A percentile compares a stretch with the other conserved stretches of the same genome.
Evolutionary conservation across 2,113 vertebrate genomes (phyloP).

Genomic region (Astur gentilis): DNA sequence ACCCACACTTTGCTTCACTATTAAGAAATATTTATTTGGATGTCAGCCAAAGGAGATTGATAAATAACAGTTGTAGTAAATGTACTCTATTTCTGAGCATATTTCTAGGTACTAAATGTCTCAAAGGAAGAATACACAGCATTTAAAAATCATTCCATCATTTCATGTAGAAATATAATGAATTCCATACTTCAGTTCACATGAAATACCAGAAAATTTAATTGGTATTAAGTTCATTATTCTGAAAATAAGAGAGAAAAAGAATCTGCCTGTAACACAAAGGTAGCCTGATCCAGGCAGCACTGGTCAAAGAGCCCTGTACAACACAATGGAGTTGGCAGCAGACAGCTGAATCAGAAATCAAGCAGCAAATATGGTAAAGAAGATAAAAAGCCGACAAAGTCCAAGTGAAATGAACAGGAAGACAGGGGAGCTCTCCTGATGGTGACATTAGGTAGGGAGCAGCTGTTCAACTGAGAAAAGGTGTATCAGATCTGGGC

Average conservation of each 20-base stretch:
- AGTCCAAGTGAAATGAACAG: neutral
- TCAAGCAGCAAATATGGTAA: neutral
- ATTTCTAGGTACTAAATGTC: neutral
- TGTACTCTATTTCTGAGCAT: neutral
- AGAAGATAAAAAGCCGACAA: neutral
- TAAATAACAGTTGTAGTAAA: neutral
- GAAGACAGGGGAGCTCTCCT: neutral
- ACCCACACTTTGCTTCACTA: neutral
- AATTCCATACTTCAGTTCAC: conserved; percentile 35
- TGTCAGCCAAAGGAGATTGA: neutral
- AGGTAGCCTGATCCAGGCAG: neutral
- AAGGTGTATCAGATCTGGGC: neutral
- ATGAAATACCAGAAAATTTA: neutral
- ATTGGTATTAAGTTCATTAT: neutral
- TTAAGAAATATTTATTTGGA: neutral
- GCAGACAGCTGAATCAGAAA: neutral
- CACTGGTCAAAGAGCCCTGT: neutral
- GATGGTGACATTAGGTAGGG: no score
- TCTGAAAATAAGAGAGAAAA: neutral
- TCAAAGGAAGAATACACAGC: neutral
- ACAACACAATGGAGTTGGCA: neutral
- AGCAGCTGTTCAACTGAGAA: neutral
- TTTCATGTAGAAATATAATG: neutral
- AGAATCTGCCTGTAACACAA: neutral
- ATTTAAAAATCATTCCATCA: neutral